phyloP scores from a whole-genome alignment of 2,797 vertebrate genomes.

The Perodicticus potto region DNA sequence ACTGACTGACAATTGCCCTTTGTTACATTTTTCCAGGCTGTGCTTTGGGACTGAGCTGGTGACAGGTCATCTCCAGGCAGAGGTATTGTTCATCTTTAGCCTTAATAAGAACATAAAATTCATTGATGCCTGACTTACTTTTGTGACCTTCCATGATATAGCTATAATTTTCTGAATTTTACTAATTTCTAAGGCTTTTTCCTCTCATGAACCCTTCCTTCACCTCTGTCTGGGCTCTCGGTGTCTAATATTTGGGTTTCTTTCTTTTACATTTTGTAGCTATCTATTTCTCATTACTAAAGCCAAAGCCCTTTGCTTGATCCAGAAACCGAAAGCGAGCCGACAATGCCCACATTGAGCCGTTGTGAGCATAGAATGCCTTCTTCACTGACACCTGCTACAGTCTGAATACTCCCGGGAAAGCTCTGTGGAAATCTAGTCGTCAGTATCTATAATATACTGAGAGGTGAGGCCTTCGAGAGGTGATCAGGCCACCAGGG shows the following conservation, averaged over 20 bases:
- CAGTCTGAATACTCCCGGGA: not conserved
- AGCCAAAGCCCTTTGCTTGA: not conserved
- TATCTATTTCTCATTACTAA: not conserved
- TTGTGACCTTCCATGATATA: not conserved
- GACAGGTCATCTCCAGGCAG: not conserved
- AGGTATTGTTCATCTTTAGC: not conserved
- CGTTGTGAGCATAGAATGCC: rapidly evolving
- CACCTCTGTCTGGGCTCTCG: not conserved
- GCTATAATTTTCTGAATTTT: not conserved
- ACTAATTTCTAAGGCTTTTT: not conserved
- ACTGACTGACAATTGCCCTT: not conserved
- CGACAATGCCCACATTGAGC: no score
- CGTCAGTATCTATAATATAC: no score
- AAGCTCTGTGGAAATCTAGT: not conserved
- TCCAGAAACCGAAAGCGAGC: not conserved
- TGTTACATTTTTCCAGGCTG: not conserved
- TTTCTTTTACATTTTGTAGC: not conserved
- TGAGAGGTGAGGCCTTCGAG: not conserved
- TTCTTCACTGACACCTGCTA: not conserved
- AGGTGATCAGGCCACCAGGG: not conserved
- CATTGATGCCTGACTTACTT: not conserved
- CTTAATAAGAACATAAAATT: not conserved
- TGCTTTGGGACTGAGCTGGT: not conserved
- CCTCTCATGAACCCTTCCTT: not conserved
- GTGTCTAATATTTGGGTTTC: not conserved